These are phyloP conservation scores for Baryphthengus martii DNA, from an alignment of 2,113 vertebrate genomes.

Conservation along the genomic window DNA sequence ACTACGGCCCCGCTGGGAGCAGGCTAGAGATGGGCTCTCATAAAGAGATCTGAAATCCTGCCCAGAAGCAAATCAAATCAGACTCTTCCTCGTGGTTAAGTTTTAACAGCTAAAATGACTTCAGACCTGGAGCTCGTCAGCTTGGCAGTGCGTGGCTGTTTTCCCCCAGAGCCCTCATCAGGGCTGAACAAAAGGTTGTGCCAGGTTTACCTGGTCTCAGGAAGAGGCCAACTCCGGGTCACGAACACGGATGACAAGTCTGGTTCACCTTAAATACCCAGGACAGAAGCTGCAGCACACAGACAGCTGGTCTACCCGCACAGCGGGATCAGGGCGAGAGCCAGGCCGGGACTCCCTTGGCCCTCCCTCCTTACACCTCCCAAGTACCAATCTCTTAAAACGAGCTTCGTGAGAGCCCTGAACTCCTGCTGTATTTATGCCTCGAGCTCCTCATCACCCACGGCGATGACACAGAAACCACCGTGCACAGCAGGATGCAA, in stretches of 20 bases:
- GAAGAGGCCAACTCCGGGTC: background rate
- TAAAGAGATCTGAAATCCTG: background rate
- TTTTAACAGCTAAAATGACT: background rate
- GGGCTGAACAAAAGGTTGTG: background rate
- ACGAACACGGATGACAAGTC: rapidly evolving
- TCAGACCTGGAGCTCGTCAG: background rate
- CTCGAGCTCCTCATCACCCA: background rate
- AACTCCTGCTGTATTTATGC: conserved; percentile 2
- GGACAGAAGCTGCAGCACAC: background rate
- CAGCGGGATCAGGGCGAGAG: rapidly evolving
- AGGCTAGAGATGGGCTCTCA: background rate
- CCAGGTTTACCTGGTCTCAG: background rate
- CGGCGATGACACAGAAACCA: conserved; percentile 36
- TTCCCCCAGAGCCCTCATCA: background rate
- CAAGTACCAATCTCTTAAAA: background rate
- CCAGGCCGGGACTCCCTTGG: background rate
- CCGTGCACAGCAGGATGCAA: conserved; percentile 27
- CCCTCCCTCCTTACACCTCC: background rate
- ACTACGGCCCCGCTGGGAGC: background rate
- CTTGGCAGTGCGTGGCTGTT: background rate
- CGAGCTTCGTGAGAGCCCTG: background rate
- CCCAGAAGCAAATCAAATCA: conserved; percentile 1
- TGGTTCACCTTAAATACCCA: background rate
- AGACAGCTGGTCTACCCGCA: rapidly evolving
- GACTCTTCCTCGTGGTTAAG: background rate